phyloP scores from a whole-genome alignment of 2,888 invertebrate species.

The Apeira syringaria region DNA sequence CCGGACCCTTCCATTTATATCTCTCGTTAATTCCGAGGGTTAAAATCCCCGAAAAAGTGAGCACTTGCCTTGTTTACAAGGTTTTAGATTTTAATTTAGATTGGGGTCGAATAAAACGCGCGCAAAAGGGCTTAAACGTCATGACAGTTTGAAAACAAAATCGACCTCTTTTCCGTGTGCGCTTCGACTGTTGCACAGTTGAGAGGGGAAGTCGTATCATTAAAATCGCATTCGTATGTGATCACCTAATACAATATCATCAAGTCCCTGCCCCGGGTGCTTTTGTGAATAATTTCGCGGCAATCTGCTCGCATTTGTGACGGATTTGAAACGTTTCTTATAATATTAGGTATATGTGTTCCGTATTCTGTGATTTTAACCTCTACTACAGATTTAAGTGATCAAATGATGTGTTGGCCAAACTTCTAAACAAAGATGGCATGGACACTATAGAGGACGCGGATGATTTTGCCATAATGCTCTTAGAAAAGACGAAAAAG shows the following conservation, averaged over 20 bases:
- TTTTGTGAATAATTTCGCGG: slow-evolving; percentile 82
- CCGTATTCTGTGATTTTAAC: too few relatives aligned
- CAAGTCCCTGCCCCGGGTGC: slow-evolving; percentile 73
- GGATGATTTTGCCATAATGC: too few relatives aligned
- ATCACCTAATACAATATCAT: slow-evolving; percentile 85
- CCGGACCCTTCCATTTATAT: slow-evolving; percentile 64
- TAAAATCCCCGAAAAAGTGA: slow-evolving; percentile 85
- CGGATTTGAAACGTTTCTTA: slow-evolving; percentile 72
- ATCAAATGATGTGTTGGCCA: too few relatives aligned
- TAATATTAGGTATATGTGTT: slow-evolving; percentile 64
- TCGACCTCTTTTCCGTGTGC: slow-evolving; percentile 43
- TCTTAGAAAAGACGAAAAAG: too few relatives aligned
- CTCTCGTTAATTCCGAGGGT: slow-evolving; percentile 82
- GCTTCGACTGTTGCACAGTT: slow-evolving; percentile 42
- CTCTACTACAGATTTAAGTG: too few relatives aligned
- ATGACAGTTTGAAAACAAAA: slow-evolving; percentile 37
- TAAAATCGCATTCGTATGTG: slow-evolving; percentile 84
- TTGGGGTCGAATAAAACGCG: slow-evolving; percentile 65
- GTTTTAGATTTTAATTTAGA: slow-evolving; percentile 85
- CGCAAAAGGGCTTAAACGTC: slow-evolving; percentile 60
- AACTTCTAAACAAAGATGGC: too few relatives aligned
- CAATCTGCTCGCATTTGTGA: slow-evolving; percentile 78
- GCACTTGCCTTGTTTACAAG: slow-evolving; percentile 85
- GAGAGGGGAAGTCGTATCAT: slow-evolving; percentile 65
- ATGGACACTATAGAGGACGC: too few relatives aligned